Evolutionary conservation across 2,113 vertebrate species (phyloP), one percentile per base, ranked within the genome.

Genomic region (Coracopsis vasa): DNA sequence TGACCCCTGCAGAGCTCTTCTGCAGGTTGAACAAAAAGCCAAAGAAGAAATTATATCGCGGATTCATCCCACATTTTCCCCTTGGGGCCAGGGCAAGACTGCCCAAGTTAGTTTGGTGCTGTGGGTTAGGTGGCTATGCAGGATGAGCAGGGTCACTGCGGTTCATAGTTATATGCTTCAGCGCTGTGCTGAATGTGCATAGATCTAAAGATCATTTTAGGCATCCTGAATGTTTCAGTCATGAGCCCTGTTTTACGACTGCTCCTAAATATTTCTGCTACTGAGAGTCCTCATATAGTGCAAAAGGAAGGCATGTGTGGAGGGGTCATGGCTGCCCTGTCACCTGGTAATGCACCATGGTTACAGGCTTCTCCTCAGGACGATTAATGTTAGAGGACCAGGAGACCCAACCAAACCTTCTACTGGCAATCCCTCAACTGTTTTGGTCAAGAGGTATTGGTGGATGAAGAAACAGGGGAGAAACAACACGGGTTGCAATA

Each of bases 401-500:
- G 9, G 9, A 28, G n/a, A 51, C 7, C 5, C 42, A 79, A 66
- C 18, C 31, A 80, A 82, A 23, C 15, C 28, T 88, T 85, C 69
- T 82, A 3, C n/a, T 71, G 45, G 42, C 4, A 1, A n/a, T 42
- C 16, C 8, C 42, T 48, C 44, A 61, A 9, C 28, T 50, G 16
- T 35, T 83, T 69, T 65, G 53, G 54, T 66, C 28, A 17, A 47
- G 29, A 66, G 21, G 31, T 24, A 21, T 27, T 20, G 42, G 13
- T 65, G 50, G 47, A 39, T 21, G 24, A 77, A 29, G 54, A 67
- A 90, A 81, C 8, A 28, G 9, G 21, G 27, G 28, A 69, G n/a
- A 82, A 92, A 47, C 31, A 41, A 69, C 9, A 4, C 0, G 1
- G 14, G 47, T 37, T 0, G 0, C 44, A 65, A 37, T 31, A 39